phyloP scores from a whole-genome alignment of 2,797 vertebrate genomes.

The Glossophaga mutica region DNA sequence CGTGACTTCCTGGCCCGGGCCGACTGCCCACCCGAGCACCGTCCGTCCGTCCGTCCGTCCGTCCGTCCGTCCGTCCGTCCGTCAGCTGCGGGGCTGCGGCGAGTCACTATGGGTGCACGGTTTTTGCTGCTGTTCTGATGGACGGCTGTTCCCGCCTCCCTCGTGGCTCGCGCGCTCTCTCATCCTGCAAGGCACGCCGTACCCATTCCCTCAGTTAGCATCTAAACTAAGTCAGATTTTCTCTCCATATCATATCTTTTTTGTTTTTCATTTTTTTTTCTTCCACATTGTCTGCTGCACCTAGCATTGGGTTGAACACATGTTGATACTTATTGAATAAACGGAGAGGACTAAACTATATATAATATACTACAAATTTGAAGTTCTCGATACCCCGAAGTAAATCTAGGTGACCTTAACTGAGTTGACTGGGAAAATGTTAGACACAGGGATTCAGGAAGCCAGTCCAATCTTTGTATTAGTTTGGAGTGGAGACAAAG shows the following conservation, averaged over 20 bases:
- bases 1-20: too few relatives aligned
- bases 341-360: background rate
- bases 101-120: background rate
- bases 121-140: background rate
- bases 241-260: background rate
- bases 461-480: background rate
- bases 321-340: background rate
- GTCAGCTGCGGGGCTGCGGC: too few relatives aligned
- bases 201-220: background rate
- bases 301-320: background rate
- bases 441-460: background rate
- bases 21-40: background rate
- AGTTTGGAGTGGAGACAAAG: background rate
- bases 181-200: background rate
- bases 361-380: background rate
- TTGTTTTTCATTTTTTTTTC: background rate
- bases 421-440: background rate
- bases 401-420: background rate
- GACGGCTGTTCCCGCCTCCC: background rate
- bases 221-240: background rate
- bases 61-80: too few relatives aligned
- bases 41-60: fast-evolving
- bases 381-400: background rate
- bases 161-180: background rate
- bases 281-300: background rate